A percentile compares a stretch with the other conserved stretches of the same genome.
Evolutionary conservation across 2,113 vertebrate genomes (phyloP).

Genomic region (Edolisoma coerulescens): DNA sequence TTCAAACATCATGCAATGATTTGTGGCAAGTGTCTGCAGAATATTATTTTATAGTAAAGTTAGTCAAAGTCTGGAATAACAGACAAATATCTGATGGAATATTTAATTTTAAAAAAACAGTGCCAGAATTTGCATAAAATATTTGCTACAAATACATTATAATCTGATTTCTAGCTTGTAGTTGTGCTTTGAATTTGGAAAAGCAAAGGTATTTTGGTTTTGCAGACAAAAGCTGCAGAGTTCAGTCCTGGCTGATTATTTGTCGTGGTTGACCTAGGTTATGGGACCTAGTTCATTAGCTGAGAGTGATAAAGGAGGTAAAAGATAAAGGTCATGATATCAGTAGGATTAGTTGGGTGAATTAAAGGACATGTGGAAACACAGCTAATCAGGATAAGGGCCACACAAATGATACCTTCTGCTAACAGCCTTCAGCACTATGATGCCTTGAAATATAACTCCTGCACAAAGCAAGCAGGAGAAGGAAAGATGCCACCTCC

Average conservation of each 20-base stretch:
- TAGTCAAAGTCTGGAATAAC: background rate
- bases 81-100: background rate
- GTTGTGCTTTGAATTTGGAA: slow-evolving; percentile 1
- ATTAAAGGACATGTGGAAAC: slow-evolving; percentile 17
- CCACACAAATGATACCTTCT: background rate
- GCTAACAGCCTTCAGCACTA: background rate
- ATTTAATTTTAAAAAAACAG: background rate
- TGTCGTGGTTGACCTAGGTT: slow-evolving; percentile 16
- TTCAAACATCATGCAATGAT: background rate
- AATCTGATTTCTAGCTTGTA: background rate
- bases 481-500: background rate
- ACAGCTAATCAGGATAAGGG: background rate
- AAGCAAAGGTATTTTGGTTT: background rate
- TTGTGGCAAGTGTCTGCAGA: background rate
- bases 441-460: background rate
- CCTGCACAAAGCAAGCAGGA: background rate
- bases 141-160: background rate
- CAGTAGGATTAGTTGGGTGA: slow-evolving; percentile 23
- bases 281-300: slow-evolving; percentile 30
- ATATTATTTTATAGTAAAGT: background rate
- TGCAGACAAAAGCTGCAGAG: background rate
- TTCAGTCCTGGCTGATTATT: background rate
- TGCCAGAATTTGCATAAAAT: background rate
- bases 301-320: slow-evolving; percentile 1
- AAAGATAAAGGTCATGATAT: slow-evolving; percentile 27